These are phyloP conservation scores for Astyanax mexicanus DNA, from an alignment of 2,797 vertebrate species.

Conservation along the genomic window DNA sequence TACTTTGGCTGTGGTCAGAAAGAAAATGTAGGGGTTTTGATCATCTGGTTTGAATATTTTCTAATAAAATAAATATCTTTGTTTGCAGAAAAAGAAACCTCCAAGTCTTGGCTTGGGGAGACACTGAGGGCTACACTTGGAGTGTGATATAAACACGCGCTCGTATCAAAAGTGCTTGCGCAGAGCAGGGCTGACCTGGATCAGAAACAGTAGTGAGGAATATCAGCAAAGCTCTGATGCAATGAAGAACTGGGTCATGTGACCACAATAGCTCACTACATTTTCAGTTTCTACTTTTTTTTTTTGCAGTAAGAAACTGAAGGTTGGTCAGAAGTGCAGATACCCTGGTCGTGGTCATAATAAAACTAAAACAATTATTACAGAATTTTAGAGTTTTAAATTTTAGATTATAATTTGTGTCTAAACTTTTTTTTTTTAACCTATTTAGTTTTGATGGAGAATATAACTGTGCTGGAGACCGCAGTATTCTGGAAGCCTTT, in stretches of 20 bases:
- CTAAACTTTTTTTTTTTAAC: conserved; percentile 2
- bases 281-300: too few species aligned
- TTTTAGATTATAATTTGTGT: too few species aligned
- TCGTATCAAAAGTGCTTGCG: conserved; percentile 56
- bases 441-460: conserved; percentile 9
- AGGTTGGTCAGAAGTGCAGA: conserved; percentile 10
- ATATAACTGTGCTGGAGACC: conserved; percentile 13
- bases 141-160: conserved; percentile 63
- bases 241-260: conserved; percentile 48
- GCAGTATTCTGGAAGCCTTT: conserved; percentile 8
- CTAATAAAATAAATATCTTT: conserved; percentile 85
- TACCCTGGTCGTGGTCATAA: background rate
- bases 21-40: conserved; percentile 66
- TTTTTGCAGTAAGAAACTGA: background rate
- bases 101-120: conserved; percentile 58
- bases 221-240: conserved; percentile 40
- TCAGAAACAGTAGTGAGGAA: conserved; percentile 3
- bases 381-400: too few species aligned
- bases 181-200: conserved; percentile 19
- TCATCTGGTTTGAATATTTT: conserved; percentile 80
- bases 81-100: conserved; percentile 79
- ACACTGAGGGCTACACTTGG: conserved; percentile 62
- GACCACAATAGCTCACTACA: background rate
- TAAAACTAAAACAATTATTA: too few species aligned
- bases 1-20: conserved; percentile 63